phyloP scores from a whole-genome alignment of 2,888 invertebrate species.

The Spicauda simplicius region DNA sequence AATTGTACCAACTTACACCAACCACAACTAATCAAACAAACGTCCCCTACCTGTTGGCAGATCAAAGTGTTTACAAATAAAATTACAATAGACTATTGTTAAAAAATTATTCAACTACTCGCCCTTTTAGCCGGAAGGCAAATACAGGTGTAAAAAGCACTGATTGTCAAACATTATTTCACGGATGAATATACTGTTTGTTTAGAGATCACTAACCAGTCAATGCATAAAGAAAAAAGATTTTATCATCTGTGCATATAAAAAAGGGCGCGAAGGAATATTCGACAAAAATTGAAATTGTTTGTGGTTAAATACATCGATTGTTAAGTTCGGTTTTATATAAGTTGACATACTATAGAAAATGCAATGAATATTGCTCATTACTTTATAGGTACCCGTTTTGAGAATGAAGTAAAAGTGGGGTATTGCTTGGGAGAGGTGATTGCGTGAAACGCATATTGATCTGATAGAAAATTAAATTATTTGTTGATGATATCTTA shows the following conservation, averaged over 20 bases:
- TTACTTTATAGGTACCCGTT: background rate
- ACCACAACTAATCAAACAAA: slow-evolving; percentile 20
- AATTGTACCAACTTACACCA: slow-evolving; percentile 9
- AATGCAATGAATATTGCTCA: background rate
- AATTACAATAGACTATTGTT: slow-evolving; percentile 21
- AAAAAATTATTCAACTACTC: slow-evolving; percentile 47
- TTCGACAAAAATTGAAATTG: background rate
- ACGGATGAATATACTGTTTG: slow-evolving; percentile 39
- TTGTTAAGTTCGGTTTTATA: background rate
- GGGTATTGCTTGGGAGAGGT: background rate
- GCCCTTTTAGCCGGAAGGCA: slow-evolving; percentile 64
- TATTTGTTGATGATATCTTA: background rate
- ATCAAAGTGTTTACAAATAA: slow-evolving; percentile 37
- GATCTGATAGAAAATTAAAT: background rate
- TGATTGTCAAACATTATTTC: slow-evolving; percentile 36
- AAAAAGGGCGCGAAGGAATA: background rate
- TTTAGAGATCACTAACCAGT: slow-evolving; percentile 31
- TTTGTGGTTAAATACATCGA: background rate
- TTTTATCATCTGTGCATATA: slow-evolving; percentile 22
- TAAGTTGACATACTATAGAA: background rate
- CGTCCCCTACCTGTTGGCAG: slow-evolving; percentile 52
- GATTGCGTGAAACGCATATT: background rate
- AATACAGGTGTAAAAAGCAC: slow-evolving; percentile 69
- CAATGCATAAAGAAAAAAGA: slow-evolving; percentile 13
- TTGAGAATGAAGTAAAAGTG: background rate